Evolutionary conservation across 2,113 vertebrate genomes (phyloP).

Genomic region (Balaeniceps rex): DNA sequence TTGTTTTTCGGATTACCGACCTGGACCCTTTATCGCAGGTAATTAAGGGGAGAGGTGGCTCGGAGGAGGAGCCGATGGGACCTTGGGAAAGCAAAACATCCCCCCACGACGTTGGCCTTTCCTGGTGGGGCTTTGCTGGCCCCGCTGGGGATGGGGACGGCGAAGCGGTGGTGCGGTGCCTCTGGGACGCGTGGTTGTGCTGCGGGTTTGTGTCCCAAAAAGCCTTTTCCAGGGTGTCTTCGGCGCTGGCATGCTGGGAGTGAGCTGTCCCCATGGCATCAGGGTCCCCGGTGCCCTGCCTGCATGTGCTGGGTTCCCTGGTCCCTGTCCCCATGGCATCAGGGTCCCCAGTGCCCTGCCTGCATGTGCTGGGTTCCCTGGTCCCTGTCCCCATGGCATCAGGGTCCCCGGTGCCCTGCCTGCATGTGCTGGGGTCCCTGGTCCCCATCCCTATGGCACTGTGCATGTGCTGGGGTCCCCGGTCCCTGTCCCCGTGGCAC

Average conservation of each 20-base stretch:
- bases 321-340: background rate
- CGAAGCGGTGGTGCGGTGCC: fast-evolving
- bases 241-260: fast-evolving
- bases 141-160: fast-evolving
- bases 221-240: background rate
- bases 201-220: background rate
- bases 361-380: background rate
- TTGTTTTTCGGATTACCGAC: background rate
- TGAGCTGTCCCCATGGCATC: background rate
- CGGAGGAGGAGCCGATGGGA: background rate
- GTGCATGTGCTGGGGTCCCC: background rate
- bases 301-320: background rate
- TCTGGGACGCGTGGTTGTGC: fast-evolving
- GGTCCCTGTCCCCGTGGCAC: background rate
- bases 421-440: background rate
- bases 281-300: background rate
- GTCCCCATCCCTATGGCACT: background rate
- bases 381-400: fast-evolving
- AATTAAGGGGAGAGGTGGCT: background rate
- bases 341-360: background rate
- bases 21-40: background rate
- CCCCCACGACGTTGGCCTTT: background rate
- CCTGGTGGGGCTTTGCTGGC: background rate
- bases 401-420: background rate
- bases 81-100: background rate